Evolutionary conservation across 2,113 vertebrate genomes (phyloP), one percentile per base, ranked within the genome.

Genomic region (Dicentrarchus labrax): DNA sequence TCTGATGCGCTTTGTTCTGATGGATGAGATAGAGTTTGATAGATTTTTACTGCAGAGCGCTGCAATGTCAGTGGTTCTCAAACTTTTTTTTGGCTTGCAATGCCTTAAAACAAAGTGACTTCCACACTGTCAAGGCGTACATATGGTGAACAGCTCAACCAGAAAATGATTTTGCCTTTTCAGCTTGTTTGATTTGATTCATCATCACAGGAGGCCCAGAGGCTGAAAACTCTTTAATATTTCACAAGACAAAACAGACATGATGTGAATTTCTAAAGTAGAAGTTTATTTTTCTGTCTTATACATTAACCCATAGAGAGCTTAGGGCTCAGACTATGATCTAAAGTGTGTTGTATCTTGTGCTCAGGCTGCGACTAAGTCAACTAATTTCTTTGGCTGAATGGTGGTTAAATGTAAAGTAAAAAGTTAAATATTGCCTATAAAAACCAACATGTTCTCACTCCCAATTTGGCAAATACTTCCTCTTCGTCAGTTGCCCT

Each of bases 181-280:
- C 41, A 66, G 69, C 41, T 67, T 59, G 70, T 81, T 81, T 66
- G 61, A 66, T 67, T 50, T 81, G 51, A 81, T 67, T 81, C 41
- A 81, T 67, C 51, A 24, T 73, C 61, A 59, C 30, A 24, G 41
- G 43, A 65, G 24, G 50, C 59, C 48, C 11, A 11, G 39, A 47
- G 78, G 60, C 50, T 19, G 19, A 53, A 43, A 41, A 38, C 13
- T 15, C 24, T 51, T 75, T 41, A 61, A 60, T 61, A 61, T 9
- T 47, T 48, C 24, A 50, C 17, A n/a, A 30, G 30, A 39, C 45
- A 47, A 62, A 73, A 36, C 19, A 1, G 45, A 62, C 72, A 53
- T 5, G 21, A 53, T 24, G 21, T 51, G 72, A 64, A 64, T 64
- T 22, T 7, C 16, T 74, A n/a, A 38, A 50, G 19, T 19, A 21